phyloP scores from a whole-genome alignment of 2,113 vertebrate species.

The Oplegnathus fasciatus region DNA sequence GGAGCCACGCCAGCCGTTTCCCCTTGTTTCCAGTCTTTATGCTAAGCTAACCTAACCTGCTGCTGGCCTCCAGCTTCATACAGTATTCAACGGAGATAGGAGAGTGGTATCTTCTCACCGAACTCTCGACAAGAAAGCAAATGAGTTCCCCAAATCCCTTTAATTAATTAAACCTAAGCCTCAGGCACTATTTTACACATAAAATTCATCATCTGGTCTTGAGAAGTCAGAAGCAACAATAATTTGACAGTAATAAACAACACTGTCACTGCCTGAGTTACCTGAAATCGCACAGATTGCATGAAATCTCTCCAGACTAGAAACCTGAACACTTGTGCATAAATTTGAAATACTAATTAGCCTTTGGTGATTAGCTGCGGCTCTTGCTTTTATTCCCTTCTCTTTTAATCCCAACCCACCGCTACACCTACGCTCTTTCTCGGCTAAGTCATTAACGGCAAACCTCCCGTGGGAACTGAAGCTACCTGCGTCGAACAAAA shows the following conservation, averaged over 20 bases:
- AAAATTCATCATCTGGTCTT: constrained; percentile 30
- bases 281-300: constrained; percentile 72
- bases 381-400: constrained; percentile 70
- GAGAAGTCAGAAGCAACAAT: constrained; percentile 47
- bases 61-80: background rate
- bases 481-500: constrained; percentile 75
- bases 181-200: background rate
- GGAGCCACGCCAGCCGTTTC: background rate
- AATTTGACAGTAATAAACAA: constrained; percentile 63
- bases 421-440: constrained; percentile 58
- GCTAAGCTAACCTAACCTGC: background rate
- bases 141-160: background rate
- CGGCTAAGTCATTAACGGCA: constrained; percentile 70
- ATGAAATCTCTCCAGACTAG: constrained; percentile 63
- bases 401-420: constrained; percentile 70
- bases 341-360: constrained; percentile 79
- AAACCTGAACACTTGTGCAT: constrained; percentile 64
- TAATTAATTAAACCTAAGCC: constrained; percentile 15
- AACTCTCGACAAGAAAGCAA: background rate
- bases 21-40: background rate
- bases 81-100: background rate
- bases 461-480: constrained; percentile 63
- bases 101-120: background rate
- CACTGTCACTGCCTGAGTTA: constrained; percentile 36
- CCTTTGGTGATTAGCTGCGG: constrained; percentile 70